Conservation (phyloP, 1,140 invertebrate species). For the Danaus melanippus region DNA sequence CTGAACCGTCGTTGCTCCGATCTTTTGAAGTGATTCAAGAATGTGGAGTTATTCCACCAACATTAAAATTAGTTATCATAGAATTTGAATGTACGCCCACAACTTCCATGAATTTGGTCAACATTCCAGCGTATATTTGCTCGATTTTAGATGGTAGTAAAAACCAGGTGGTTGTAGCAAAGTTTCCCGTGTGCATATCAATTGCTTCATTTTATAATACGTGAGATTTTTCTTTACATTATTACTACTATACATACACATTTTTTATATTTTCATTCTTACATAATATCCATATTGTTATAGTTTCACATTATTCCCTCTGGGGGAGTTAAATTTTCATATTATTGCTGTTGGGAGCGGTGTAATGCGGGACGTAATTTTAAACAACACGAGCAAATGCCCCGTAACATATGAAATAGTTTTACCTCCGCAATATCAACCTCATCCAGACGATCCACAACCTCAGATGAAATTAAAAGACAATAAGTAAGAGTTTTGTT, state of each 20-base stretch:
- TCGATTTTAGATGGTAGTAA: slow-evolving; percentile 56
- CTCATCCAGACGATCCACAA: slow-evolving; percentile 24
- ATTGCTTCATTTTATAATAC: slow-evolving; percentile 65
- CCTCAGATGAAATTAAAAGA: slow-evolving; percentile 41
- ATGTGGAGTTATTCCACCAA: slow-evolving; percentile 43
- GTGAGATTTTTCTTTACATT: slow-evolving; percentile 31
- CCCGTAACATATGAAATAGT: slow-evolving; percentile 58
- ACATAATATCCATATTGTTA: slow-evolving; percentile 18
- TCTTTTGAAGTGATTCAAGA: slow-evolving; percentile 47
- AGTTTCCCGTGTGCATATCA: slow-evolving; percentile 56
- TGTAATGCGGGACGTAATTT: slow-evolving; percentile 51
- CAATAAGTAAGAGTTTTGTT: slow-evolving; percentile 40
- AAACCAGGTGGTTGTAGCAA: slow-evolving; percentile 60
- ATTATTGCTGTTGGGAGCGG: slow-evolving; percentile 55
- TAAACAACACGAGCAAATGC: slow-evolving; percentile 64
- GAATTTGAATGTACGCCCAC: slow-evolving; percentile 59
- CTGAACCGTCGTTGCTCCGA: slow-evolving; percentile 46
- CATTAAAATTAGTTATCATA: slow-evolving; percentile 38
- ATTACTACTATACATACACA: background rate
- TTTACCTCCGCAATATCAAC: slow-evolving; percentile 40
- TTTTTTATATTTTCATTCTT: background rate
- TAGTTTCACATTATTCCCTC: slow-evolving; percentile 59
- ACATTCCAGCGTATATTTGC: slow-evolving; percentile 54
- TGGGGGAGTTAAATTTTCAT: slow-evolving; percentile 61
- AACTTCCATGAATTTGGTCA: slow-evolving; percentile 48